Evolutionary conservation across 2,888 invertebrate genomes (phyloP).

Genomic region (Pyrochroa serraticornis): DNA sequence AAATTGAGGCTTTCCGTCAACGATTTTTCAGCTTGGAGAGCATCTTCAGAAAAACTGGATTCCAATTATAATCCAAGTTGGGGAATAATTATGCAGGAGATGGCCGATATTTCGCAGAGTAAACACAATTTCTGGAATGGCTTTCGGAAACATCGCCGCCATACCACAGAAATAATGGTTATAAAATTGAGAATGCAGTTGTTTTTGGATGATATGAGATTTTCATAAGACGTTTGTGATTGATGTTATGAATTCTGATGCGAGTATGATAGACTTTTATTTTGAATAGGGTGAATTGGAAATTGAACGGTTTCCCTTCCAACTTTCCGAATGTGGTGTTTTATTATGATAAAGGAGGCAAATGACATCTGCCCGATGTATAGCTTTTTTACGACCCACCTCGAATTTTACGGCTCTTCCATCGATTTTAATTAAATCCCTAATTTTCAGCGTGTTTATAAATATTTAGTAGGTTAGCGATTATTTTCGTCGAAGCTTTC

Average conservation of each 20-base stretch:
- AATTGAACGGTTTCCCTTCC: slow-evolving; percentile 14
- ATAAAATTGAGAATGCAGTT: slow-evolving; percentile 35
- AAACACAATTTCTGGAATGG: slow-evolving; percentile 20
- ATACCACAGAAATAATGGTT: slow-evolving; percentile 22
- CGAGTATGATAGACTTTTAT: slow-evolving; percentile 35
- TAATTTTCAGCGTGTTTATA: slow-evolving; percentile 3
- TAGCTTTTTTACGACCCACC: background rate
- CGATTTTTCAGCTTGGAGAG: no score
- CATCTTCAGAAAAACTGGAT: background rate
- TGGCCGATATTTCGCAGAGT: slow-evolving; percentile 10
- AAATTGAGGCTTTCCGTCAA: no score
- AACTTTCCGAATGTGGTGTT: background rate
- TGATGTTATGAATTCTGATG: slow-evolving; percentile 46
- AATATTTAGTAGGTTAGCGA: slow-evolving; percentile 6
- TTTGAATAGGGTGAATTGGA: slow-evolving; percentile 31
- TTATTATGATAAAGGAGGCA: background rate
- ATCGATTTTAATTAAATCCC: slow-evolving; percentile 12
- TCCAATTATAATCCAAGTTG: slow-evolving; percentile 15
- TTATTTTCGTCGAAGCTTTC: no score
- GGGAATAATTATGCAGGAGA: slow-evolving; percentile 19
- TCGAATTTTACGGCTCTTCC: background rate
- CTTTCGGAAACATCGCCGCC: slow-evolving; percentile 11
- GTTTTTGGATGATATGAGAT: slow-evolving; percentile 41
- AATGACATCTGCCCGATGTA: no score
- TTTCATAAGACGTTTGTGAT: slow-evolving; percentile 44